Evolutionary conservation across 1,140 invertebrate genomes (phyloP).

Genomic region (Drosophila kikkawai): DNA sequence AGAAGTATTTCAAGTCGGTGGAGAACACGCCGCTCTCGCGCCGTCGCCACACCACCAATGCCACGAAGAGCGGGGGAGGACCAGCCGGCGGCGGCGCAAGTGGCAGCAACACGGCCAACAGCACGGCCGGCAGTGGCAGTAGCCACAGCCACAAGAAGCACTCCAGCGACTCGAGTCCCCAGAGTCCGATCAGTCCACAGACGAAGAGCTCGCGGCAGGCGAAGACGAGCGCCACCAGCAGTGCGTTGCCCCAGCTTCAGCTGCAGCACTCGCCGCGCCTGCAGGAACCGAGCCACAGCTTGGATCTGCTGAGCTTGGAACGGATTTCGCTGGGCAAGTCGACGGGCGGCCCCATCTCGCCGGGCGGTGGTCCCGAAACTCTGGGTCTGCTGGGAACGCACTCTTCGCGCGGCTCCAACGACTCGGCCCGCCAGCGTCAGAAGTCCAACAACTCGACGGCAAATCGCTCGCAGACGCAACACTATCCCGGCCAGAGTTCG

Average conservation of each 20-base stretch:
- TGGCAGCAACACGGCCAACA: slow-evolving; percentile 75
- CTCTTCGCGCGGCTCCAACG: slow-evolving; percentile 77
- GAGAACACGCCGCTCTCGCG: slow-evolving; percentile 87
- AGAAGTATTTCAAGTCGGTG: slow-evolving; percentile 90
- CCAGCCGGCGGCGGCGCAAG: slow-evolving; percentile 47
- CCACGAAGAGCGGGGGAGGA: slow-evolving; percentile 52
- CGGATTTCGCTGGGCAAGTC: slow-evolving; percentile 65
- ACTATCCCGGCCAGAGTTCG: slow-evolving; percentile 63
- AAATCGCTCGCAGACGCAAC: slow-evolving; percentile 65
- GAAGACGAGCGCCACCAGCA: slow-evolving; percentile 72
- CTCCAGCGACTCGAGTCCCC: slow-evolving; percentile 84
- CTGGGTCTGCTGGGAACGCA: slow-evolving; percentile 74
- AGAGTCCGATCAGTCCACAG: slow-evolving; percentile 83
- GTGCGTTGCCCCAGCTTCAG: slow-evolving; percentile 60
- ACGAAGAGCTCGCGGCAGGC: slow-evolving; percentile 75
- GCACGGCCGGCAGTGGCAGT: slow-evolving; percentile 71
- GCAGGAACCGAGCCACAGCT: slow-evolving; percentile 60
- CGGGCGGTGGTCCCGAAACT: slow-evolving; percentile 66
- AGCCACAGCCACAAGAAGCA: slow-evolving; percentile 78
- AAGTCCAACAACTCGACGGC: slow-evolving; percentile 70
- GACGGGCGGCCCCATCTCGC: slow-evolving; percentile 62
- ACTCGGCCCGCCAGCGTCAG: slow-evolving; percentile 68
- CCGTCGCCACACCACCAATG: slow-evolving; percentile 84
- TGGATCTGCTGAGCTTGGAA: slow-evolving; percentile 73
- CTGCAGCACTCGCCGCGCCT: slow-evolving; percentile 65